Evolutionary conservation across 2,113 vertebrate genomes (phyloP), one percentile per base, ranked within the genome.

Genomic region (Tenrec ecaudatus): DNA sequence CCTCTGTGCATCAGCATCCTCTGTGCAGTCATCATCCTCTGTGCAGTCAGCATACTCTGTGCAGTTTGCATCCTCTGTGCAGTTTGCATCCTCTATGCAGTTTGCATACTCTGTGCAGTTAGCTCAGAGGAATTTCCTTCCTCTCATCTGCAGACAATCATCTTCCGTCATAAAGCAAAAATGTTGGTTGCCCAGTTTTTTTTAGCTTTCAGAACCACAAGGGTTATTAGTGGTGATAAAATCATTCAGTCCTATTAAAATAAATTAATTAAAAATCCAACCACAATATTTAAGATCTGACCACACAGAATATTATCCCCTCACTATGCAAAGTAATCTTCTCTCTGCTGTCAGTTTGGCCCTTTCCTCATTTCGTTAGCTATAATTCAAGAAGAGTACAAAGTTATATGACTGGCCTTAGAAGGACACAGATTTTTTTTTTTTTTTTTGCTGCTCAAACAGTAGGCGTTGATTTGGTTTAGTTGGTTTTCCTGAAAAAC

Each of bases 181-280:
- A 95, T 96, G 94, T 89, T 96, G 94, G 96, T 92, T 81, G 89
- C 76, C 40, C 85, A 93, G 71, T 92, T 86, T 92, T 95, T 95
- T 94, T 94, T 90, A 94, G 86, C 86, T 95, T 96, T 95, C 93
- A 95, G 82, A 94, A 79, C 77, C 92, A 83, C 90, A 80, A 78
- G 58, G 82, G 88, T 95, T 93, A 94, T 95, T 95, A 90, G 82
- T 86, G 89, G 79, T 90, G 92, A 96, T 95, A 95, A 96, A 97
- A 95, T 92, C 90, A 92, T 82, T 92, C 96, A 93, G 71, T 82
- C 82, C 91, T 83, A 93, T 47, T 89, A 76, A 95, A 89, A 66
- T 47, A 78, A 12, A 38, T 31, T 78, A 66, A 82, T 53, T 87
- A 82, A 78, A 14, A 92, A 90, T 92, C 62, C 85, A 90, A 86